Evolutionary conservation across 1,140 invertebrate species (phyloP), one percentile per base, ranked within the genome.

Genomic region (Trichomalopsis sarcophagae): DNA sequence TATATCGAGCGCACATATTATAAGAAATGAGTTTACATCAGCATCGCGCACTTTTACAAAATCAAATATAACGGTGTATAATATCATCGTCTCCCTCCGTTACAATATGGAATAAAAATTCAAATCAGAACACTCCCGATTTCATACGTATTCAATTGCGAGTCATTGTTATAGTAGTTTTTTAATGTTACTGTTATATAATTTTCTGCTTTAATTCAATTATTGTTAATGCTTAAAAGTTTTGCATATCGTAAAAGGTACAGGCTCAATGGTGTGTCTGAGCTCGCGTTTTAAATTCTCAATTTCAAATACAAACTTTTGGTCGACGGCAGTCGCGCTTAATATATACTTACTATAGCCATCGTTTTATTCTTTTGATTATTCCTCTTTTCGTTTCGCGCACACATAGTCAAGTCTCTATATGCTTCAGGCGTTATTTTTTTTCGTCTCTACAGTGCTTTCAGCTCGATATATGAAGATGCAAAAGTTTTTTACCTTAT

Each of bases 21-120:
- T 77, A 76, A 85, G 62, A 66, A 84, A 84, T 74, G 14, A 44
- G 14, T 81, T 76, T 44, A 80, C 23, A 30, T 36, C 33, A 36
- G 33, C 33, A n/a, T 71, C 40, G 47, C 44, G 78, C 78, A 78
- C 23, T 69, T n/a, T 84, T 71, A 71, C 36, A 69, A 81, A 74
- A 85, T 75, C 84, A 81, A 85, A 30, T 62, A 44, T 44, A 44
- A 44, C 4, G 5, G 33, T 36, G 33, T 44, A 44, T 44, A 44
- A 44, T 44, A 10, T 44, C 5, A 44, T 44, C 10, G 85, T 87
- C 62, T 80, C 73, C 78, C 30, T 82, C 80, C 55, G 17, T 62
- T 62, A n/a, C 17, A 55, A 27, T 87, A 68, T 66, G 71, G 36
- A 88, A 71, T 86, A 86, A 62, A 82, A 84, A 85, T 82, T 82